Conservation (phyloP, 2,888 invertebrate genomes). For the Oconnorella tubifera region DNA sequence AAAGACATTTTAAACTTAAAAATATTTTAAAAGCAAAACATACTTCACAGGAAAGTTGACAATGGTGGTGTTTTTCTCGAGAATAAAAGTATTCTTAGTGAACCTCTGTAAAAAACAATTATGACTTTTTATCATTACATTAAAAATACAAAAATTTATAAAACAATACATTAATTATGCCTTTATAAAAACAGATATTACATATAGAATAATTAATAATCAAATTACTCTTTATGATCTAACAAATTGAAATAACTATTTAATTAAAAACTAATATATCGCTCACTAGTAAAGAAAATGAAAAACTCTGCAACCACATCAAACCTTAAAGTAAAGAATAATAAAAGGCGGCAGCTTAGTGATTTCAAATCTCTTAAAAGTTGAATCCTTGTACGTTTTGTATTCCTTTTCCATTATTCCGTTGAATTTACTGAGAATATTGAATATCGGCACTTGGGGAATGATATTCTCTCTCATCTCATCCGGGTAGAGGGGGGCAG, state of each 20-base stretch:
- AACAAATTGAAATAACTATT: too few relatives aligned
- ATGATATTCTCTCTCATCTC: slow-evolving; percentile 98
- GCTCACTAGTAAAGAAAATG: too few relatives aligned
- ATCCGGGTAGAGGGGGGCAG: slow-evolving; percentile 91
- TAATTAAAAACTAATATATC: too few relatives aligned
- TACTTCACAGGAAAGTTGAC: slow-evolving; percentile 99
- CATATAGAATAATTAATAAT: too few relatives aligned
- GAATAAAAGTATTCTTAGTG: slow-evolving; percentile 96
- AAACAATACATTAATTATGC: too few relatives aligned
- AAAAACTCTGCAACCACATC: too few relatives aligned
- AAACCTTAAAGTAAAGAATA: slow-evolving; percentile 84
- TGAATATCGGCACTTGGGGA: slow-evolving; percentile 93
- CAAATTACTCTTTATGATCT: too few relatives aligned
- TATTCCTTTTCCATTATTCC: slow-evolving; percentile 94
- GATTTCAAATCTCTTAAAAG: slow-evolving; percentile 93
- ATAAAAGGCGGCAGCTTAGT: slow-evolving; percentile 87
- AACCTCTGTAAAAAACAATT: slow-evolving; percentile 81
- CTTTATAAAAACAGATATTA: too few relatives aligned
- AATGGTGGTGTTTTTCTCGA: slow-evolving; percentile 99
- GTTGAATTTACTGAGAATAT: slow-evolving; percentile 91
- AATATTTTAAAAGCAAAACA: neutral
- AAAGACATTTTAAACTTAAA: too few relatives aligned
- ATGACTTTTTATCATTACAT: too few relatives aligned
- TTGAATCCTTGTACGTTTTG: slow-evolving; percentile 98
- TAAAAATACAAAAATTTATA: too few relatives aligned